A percentile compares a stretch with the other conserved stretches of the same genome.
phyloP scores from a whole-genome alignment of 2,888 invertebrate genomes.

The Branchipolynoe longqiensis region DNA sequence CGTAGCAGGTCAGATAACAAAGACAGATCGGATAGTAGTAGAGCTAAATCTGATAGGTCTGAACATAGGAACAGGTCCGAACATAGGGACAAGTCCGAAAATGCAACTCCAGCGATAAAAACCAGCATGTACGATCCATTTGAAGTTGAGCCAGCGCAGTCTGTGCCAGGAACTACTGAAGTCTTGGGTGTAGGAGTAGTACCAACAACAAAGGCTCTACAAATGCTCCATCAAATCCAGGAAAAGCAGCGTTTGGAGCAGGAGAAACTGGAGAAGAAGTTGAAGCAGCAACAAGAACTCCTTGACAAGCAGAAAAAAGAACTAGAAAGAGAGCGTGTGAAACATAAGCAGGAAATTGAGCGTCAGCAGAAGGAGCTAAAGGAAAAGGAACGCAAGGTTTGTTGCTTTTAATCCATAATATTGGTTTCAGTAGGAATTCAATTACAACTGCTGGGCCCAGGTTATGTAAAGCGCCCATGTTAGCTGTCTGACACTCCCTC shows the following conservation, averaged over 20 bases:
- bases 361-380: slow-evolving; percentile 7
- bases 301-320: slow-evolving; percentile 32
- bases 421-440: too few species aligned
- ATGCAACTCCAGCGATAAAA: too few species aligned
- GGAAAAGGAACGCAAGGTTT: slow-evolving; percentile 6
- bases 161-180: not conserved
- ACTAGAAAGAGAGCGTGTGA: slow-evolving; percentile 17
- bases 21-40: not conserved
- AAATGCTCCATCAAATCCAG: slow-evolving; percentile 38
- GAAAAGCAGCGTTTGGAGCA: slow-evolving; percentile 47
- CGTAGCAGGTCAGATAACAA: not conserved
- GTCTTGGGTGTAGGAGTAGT: not conserved
- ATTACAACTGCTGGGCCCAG: too few species aligned
- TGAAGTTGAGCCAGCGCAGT: not conserved
- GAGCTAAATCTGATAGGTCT: not conserved
- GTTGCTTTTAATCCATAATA: too few species aligned
- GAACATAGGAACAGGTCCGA: not conserved
- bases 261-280: slow-evolving; percentile 29
- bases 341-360: slow-evolving; percentile 26
- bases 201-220: slow-evolving; percentile 27
- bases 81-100: not conserved
- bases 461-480: too few species aligned
- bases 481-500: too few species aligned
- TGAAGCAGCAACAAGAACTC: not conserved
- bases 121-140: slow-evolving; percentile 26